Evolutionary conservation across 2,888 invertebrate genomes (phyloP).

Genomic region (Euzophera pinguis): DNA sequence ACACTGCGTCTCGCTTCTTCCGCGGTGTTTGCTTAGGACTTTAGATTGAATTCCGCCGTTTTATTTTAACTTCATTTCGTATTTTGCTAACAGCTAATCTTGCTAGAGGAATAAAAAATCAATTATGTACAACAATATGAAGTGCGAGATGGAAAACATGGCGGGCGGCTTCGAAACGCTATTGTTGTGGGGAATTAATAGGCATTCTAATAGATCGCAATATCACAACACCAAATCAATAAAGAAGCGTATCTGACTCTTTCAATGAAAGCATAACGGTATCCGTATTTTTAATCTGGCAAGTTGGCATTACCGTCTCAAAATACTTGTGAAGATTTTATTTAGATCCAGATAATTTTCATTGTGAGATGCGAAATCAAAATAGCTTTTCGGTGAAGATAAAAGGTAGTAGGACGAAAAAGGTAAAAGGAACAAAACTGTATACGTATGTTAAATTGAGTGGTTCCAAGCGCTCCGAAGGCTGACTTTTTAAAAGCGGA

Average conservation of each 20-base stretch:
- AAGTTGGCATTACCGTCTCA: slow-evolving; percentile 38
- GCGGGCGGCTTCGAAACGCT: slow-evolving; percentile 41
- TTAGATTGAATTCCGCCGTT: slow-evolving; percentile 62
- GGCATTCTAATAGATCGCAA: slow-evolving; percentile 53
- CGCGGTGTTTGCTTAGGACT: slow-evolving; percentile 63
- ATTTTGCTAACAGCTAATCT: slow-evolving; percentile 47
- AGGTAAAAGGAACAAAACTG: slow-evolving; percentile 16
- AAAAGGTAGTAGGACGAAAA: background rate
- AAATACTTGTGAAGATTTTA: background rate
- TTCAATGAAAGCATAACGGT: slow-evolving; percentile 60
- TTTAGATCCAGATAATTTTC: background rate
- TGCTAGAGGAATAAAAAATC: slow-evolving; percentile 56
- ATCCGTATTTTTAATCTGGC: slow-evolving; percentile 41
- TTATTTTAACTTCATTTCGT: slow-evolving; percentile 45
- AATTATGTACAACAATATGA: slow-evolving; percentile 63
- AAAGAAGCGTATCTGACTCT: slow-evolving; percentile 54
- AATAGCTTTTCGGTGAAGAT: no score
- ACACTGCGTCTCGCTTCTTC: slow-evolving; percentile 59
- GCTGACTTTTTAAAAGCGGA: slow-evolving; percentile 60
- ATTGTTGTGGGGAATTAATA: slow-evolving; percentile 67
- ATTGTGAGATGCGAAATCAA: background rate
- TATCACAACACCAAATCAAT: slow-evolving; percentile 68
- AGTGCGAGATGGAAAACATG: slow-evolving; percentile 56
- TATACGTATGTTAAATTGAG: slow-evolving; percentile 47
- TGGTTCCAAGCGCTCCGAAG: slow-evolving; percentile 43